Evolutionary conservation across 2,113 vertebrate genomes (phyloP).

Genomic region (Mesembrinibis cayennensis): DNA sequence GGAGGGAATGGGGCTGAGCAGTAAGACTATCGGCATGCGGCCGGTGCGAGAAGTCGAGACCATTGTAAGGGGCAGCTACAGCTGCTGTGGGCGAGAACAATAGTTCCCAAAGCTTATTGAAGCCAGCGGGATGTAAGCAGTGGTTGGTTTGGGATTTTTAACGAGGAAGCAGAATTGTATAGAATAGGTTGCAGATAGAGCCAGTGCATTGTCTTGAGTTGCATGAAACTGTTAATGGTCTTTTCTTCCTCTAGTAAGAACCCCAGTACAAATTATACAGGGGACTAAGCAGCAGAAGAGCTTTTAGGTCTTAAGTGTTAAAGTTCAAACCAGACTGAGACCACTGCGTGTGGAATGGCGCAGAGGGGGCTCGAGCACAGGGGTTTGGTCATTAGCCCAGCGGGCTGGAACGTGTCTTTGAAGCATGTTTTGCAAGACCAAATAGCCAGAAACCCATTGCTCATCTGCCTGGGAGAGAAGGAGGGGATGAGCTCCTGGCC

Average conservation of each 20-base stretch:
- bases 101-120: not conserved
- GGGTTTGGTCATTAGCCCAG: not conserved
- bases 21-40: fast-evolving
- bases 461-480: not conserved
- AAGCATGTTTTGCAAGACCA: not conserved
- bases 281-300: not conserved
- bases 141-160: not conserved
- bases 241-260: not conserved
- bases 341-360: not conserved
- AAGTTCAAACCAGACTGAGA: not conserved
- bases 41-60: not conserved
- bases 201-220: not conserved
- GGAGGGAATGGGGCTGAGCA: not conserved
- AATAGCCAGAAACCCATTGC: not conserved
- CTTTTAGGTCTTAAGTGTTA: not conserved
- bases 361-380: not conserved
- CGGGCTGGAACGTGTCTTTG: not conserved
- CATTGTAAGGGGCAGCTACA: not conserved
- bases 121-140: not conserved
- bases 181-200: not conserved
- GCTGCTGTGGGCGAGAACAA: not conserved
- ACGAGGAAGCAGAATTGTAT: not conserved
- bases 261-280: not conserved
- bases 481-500: not conserved
- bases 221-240: not conserved